Evolutionary conservation across 2,888 invertebrate species (phyloP).

Genomic region (Theretra japonica): DNA sequence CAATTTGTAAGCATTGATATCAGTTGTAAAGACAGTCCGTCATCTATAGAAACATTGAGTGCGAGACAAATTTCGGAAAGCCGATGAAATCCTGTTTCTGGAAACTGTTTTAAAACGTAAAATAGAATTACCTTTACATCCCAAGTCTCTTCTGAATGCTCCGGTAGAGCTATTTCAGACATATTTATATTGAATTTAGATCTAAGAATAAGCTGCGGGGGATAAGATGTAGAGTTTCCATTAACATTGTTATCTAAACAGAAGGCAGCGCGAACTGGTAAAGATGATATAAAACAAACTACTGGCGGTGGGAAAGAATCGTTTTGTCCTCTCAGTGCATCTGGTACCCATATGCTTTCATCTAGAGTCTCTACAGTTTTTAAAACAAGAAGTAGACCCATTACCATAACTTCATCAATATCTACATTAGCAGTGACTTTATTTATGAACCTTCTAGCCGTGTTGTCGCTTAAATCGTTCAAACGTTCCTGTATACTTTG

Average conservation of each 20-base stretch:
- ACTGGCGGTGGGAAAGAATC: slow-evolving; percentile 63
- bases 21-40: slow-evolving; percentile 74
- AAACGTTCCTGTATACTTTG: slow-evolving; percentile 43
- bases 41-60: slow-evolving; percentile 68
- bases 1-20: slow-evolving; percentile 72
- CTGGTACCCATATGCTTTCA: slow-evolving; percentile 61
- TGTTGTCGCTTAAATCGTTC: slow-evolving; percentile 48
- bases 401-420: slow-evolving; percentile 70
- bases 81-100: slow-evolving; percentile 62
- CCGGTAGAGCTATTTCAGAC: slow-evolving; percentile 72
- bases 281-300: slow-evolving; percentile 60
- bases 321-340: slow-evolving; percentile 65
- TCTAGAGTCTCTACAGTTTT: slow-evolving; percentile 52
- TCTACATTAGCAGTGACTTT: slow-evolving; percentile 68
- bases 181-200: slow-evolving; percentile 76
- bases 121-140: slow-evolving; percentile 77
- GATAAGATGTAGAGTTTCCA: slow-evolving; percentile 61
- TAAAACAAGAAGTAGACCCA: slow-evolving; percentile 62
- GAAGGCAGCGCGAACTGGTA: slow-evolving; percentile 64
- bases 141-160: slow-evolving; percentile 78
- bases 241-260: slow-evolving; percentile 58
- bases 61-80: slow-evolving; percentile 69
- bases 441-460: slow-evolving; percentile 59
- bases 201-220: slow-evolving; percentile 73
- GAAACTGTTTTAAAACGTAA: slow-evolving; percentile 70